Evolutionary conservation across 1,140 invertebrate species (phyloP).

Genomic region (Drosophila obscura): DNA sequence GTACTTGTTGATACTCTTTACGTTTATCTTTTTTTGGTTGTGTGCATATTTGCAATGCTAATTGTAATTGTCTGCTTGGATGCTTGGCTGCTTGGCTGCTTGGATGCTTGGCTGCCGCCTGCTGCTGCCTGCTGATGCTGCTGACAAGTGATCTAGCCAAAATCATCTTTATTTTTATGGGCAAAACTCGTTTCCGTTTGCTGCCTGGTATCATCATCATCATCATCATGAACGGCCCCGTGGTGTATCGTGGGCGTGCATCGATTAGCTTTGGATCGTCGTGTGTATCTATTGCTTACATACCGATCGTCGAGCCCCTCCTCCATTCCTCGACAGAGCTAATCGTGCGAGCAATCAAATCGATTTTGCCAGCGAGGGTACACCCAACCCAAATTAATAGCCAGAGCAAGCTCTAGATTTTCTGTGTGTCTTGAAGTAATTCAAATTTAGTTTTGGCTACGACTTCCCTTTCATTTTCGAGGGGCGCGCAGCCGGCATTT

Average conservation of each 20-base stretch:
- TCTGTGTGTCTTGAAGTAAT: constrained; percentile 24
- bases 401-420: constrained; percentile 28
- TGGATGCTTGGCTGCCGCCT: background rate
- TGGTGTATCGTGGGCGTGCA: constrained; percentile 71
- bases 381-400: constrained; percentile 29
- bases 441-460: constrained; percentile 21
- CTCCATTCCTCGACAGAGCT: constrained; percentile 17
- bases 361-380: constrained; percentile 20
- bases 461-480: constrained; percentile 14
- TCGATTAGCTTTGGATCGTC: constrained; percentile 59
- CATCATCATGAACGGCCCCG: constrained; percentile 21
- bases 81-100: background rate
- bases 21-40: constrained; percentile 44
- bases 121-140: constrained; percentile 1
- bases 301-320: background rate
- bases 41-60: constrained; percentile 69
- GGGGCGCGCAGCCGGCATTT: constrained; percentile 51
- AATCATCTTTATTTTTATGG: constrained; percentile 78
- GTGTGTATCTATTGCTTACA: constrained; percentile 58
- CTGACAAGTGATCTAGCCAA: constrained; percentile 71
- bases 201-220: constrained; percentile 7
- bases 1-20: constrained; percentile 37
- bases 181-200: constrained; percentile 61
- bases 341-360: constrained; percentile 48
- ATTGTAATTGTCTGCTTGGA: constrained; percentile 46